Conservation (phyloP, 2,888 invertebrate species). For the Seira ritae region DNA sequence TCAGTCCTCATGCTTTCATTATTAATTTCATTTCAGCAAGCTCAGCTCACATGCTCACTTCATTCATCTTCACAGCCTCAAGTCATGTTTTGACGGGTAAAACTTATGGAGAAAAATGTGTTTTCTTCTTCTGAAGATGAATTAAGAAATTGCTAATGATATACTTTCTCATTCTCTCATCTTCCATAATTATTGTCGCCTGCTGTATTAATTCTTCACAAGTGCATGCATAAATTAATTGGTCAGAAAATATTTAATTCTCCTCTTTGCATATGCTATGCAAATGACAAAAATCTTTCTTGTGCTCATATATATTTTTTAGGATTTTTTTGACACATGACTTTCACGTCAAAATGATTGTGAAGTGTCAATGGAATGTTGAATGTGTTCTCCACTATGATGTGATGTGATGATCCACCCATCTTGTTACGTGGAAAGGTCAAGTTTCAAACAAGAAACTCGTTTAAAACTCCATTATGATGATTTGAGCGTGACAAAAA, state of each 20-base stretch:
- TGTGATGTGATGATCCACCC: background rate
- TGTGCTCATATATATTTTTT: background rate
- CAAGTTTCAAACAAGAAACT: background rate
- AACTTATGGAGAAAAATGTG: background rate
- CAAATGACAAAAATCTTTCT: no score
- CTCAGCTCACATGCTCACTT: background rate
- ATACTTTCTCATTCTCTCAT: background rate
- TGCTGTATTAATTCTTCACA: background rate
- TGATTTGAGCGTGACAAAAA: slow-evolving; percentile 12
- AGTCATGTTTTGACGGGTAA: slow-evolving; percentile 53
- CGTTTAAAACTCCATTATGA: slow-evolving; percentile 7
- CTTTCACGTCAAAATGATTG: background rate
- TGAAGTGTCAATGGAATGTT: background rate
- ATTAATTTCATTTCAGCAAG: background rate
- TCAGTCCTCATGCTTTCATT: background rate
- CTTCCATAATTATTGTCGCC: background rate
- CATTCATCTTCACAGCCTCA: slow-evolving; percentile 25
- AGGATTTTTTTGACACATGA: slow-evolving; percentile 2
- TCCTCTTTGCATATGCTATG: no score
- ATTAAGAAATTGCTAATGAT: slow-evolving; percentile 7
- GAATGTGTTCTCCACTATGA: background rate
- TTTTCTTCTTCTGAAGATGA: background rate
- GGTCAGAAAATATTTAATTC: no score
- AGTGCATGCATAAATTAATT: background rate
- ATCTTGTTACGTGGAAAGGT: slow-evolving; percentile 7